A percentile compares a stretch with the other conserved stretches of the same genome.
phyloP scores from a whole-genome alignment of 2,888 invertebrate species.

The Stramonita haemastoma region DNA sequence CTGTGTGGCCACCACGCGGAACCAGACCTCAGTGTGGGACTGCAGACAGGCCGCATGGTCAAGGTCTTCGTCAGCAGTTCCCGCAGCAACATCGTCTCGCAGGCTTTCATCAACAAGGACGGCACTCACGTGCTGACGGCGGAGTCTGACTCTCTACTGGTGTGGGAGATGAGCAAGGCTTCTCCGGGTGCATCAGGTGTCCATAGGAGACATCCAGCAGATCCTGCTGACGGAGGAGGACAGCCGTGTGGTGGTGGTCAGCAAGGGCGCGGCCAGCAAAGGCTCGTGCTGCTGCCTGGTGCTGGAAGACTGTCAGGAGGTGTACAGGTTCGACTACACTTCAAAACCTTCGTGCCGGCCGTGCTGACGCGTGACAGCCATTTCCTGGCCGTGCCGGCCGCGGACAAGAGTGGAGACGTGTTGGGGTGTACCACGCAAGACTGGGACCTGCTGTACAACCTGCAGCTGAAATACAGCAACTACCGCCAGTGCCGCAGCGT shows the following conservation, averaged over 20 bases:
- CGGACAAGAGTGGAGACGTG: conserved; percentile 92
- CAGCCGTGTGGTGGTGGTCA: conserved; percentile 86
- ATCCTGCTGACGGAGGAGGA: conserved; percentile 87
- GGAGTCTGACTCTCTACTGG: conserved; percentile 92
- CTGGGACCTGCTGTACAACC: conserved; percentile 82
- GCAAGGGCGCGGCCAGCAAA: conserved; percentile 76
- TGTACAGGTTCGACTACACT: conserved; percentile 90
- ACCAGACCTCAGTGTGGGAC: conserved; percentile 97
- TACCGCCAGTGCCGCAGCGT: conserved; percentile 74
- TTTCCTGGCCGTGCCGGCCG: conserved; percentile 81
- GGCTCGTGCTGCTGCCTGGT: conserved; percentile 67
- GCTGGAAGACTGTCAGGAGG: conserved; percentile 84
- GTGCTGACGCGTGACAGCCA: conserved; percentile 90
- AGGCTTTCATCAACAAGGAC: conserved; percentile 91
- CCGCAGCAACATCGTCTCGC: conserved; percentile 94
- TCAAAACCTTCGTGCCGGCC: conserved; percentile 86
- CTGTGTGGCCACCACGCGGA: conserved; percentile 94
- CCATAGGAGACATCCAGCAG: conserved; percentile 88
- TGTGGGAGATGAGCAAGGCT: conserved; percentile 90
- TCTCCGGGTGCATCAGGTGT: conserved; percentile 89
- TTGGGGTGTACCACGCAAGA: conserved; percentile 91
- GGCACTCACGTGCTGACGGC: conserved; percentile 91
- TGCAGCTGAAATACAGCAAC: conserved; percentile 74
- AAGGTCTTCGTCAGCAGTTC: conserved; percentile 93
- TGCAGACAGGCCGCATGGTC: conserved; percentile 89